Percentiles rank a stretch among this genome's conserved stretches.
Evolutionary conservation across 2,888 invertebrate species (phyloP).

Genomic region (Acleris laterana): DNA sequence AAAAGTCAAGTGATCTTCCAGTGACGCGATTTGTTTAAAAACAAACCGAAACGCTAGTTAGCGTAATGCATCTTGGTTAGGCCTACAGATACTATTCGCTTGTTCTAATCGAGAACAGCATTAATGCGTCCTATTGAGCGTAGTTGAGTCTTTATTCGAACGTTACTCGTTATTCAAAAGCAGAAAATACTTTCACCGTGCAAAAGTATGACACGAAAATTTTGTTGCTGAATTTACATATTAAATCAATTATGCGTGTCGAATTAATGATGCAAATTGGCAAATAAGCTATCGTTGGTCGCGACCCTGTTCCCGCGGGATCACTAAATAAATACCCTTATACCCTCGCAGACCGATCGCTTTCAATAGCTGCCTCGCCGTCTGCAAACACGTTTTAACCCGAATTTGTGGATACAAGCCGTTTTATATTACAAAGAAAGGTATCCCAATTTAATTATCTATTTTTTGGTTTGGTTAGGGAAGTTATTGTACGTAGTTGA

Average conservation of each 20-base stretch:
- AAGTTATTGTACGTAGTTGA: too few relatives aligned
- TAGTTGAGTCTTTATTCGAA: too few relatives aligned
- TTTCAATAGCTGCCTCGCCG: constrained; percentile 57
- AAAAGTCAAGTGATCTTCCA: too few relatives aligned
- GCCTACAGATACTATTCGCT: too few relatives aligned
- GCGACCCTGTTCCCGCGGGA: constrained; percentile 59
- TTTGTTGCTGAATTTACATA: constrained; percentile 66
- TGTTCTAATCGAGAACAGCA: too few relatives aligned
- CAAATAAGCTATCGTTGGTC: constrained; percentile 72
- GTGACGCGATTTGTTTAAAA: too few relatives aligned
- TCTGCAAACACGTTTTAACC: constrained; percentile 52
- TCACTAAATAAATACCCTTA: constrained; percentile 64
- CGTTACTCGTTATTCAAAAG: too few relatives aligned
- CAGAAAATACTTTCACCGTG: constrained; percentile 6
- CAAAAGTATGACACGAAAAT: constrained; percentile 45
- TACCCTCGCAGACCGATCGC: constrained; percentile 52
- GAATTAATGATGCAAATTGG: constrained; percentile 79
- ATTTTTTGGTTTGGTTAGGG: constrained; percentile 20
- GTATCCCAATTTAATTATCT: not conserved
- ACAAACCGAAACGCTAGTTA: too few relatives aligned
- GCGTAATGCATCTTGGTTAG: too few relatives aligned
- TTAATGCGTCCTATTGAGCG: too few relatives aligned
- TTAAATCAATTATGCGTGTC: constrained; percentile 70
- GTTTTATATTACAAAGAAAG: constrained; percentile 4
- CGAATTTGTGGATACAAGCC: constrained; percentile 27